Evolutionary conservation across 2,797 vertebrate genomes (phyloP).

Genomic region (Karalla daura): DNA sequence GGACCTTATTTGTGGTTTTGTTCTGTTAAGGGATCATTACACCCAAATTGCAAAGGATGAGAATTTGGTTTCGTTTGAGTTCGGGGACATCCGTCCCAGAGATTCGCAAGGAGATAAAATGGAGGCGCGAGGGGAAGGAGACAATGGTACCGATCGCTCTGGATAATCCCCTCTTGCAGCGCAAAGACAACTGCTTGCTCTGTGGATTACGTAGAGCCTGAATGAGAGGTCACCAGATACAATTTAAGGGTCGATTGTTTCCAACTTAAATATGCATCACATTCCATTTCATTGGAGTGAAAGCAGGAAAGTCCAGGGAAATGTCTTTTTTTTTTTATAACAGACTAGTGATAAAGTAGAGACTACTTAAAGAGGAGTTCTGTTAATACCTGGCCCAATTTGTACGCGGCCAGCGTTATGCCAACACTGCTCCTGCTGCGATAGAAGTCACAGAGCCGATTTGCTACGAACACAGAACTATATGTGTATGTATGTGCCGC

Average conservation of each 20-base stretch:
- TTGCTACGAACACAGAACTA: too few species aligned
- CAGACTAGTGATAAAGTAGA: not conserved
- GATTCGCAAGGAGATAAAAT: not conserved
- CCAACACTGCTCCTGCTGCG: too few species aligned
- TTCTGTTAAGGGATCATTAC: not conserved
- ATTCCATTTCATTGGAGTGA: too few species aligned
- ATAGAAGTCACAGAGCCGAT: too few species aligned
- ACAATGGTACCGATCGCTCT: not conserved
- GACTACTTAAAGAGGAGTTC: not conserved
- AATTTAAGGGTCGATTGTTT: not conserved
- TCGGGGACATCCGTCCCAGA: not conserved
- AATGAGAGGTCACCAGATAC: not conserved
- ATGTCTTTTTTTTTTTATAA: fast-evolving
- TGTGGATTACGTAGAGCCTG: not conserved
- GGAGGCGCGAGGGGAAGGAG: not conserved
- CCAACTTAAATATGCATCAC: too few species aligned
- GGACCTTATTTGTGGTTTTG: not conserved
- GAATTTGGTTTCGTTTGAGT: not conserved
- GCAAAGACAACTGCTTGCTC: not conserved
- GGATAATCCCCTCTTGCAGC: not conserved
- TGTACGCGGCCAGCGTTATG: too few species aligned
- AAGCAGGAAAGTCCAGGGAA: not conserved
- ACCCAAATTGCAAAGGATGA: not conserved
- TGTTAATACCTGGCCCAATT: not conserved
- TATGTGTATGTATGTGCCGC: too few species aligned